Conservation (phyloP, 2,888 invertebrate genomes). For the Ochropacha duplaris region DNA sequence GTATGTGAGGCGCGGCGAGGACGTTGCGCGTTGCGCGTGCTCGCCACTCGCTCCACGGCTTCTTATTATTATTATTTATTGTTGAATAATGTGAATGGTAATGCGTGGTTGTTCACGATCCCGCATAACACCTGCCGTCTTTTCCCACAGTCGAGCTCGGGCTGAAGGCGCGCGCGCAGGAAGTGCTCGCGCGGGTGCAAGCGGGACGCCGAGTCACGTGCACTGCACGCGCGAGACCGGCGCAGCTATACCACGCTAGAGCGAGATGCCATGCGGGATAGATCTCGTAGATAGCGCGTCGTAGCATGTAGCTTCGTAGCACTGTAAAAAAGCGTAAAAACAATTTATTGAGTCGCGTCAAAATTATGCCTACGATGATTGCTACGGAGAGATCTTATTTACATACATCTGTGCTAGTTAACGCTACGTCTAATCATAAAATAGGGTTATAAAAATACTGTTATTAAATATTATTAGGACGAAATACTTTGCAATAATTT, state of each 20-base stretch:
- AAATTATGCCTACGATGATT: neutral
- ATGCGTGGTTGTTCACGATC: conserved; percentile 84
- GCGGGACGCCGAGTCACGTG: conserved; percentile 64
- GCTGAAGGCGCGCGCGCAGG: conserved; percentile 71
- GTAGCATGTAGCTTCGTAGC: conserved; percentile 38
- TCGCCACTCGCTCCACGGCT: conserved; percentile 81
- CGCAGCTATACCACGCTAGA: conserved; percentile 39
- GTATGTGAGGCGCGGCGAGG: conserved; percentile 66
- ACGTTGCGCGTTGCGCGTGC: conserved; percentile 79
- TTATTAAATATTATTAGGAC: no score
- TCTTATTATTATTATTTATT: conserved; percentile 83
- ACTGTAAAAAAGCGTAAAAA: neutral
- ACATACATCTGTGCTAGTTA: no score
- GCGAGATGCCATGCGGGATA: conserved; percentile 49
- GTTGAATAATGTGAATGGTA: conserved; percentile 83
- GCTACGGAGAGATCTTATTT: neutral
- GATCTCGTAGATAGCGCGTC: conserved; percentile 19
- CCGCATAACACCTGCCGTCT: conserved; percentile 84
- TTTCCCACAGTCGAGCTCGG: conserved; percentile 82
- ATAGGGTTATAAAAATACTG: neutral
- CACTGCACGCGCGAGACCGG: conserved; percentile 63
- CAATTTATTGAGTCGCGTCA: no score
- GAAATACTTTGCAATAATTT: no score
- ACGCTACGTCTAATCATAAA: neutral
- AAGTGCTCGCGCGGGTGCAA: conserved; percentile 64